phyloP scores from a whole-genome alignment of 2,113 vertebrate genomes.

The Dromas ardeola region DNA sequence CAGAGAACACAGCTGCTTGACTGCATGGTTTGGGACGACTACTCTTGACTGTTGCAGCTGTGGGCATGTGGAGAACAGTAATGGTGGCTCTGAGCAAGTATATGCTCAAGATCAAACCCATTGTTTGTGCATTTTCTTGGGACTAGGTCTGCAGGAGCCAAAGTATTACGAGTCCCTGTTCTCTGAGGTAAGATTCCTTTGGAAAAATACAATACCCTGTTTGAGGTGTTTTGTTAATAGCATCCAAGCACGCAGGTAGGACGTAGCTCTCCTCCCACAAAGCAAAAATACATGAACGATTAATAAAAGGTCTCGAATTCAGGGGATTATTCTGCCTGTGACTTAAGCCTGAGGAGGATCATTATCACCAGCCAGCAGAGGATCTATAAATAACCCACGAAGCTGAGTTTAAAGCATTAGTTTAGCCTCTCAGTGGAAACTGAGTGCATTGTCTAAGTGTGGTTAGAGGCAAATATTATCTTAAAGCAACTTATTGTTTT shows the following conservation, averaged over 20 bases:
- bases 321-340: conserved; percentile 44
- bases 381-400: conserved; percentile 46
- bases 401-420: background rate
- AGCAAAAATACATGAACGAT: conserved; percentile 1
- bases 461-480: conserved; percentile 37
- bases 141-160: background rate
- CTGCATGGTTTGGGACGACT: background rate
- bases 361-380: conserved; percentile 35
- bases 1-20: background rate
- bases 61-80: background rate
- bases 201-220: conserved; percentile 11
- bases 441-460: conserved; percentile 13
- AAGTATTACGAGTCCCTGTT: background rate
- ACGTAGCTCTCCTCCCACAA: background rate
- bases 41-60: background rate
- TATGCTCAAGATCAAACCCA: background rate
- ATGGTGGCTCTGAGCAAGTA: background rate
- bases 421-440: conserved; percentile 17
- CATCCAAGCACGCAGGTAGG: background rate
- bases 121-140: background rate
- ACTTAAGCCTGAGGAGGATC: conserved; percentile 39
- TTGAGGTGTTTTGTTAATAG: conserved; percentile 26
- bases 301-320: conserved; percentile 36
- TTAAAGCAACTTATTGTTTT: conserved; percentile 45
- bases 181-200: background rate